Percentiles rank a stretch among this genome's conserved stretches.
Evolutionary conservation across 2,888 invertebrate genomes (phyloP).

Genomic region (Drosophila stalkeri): DNA sequence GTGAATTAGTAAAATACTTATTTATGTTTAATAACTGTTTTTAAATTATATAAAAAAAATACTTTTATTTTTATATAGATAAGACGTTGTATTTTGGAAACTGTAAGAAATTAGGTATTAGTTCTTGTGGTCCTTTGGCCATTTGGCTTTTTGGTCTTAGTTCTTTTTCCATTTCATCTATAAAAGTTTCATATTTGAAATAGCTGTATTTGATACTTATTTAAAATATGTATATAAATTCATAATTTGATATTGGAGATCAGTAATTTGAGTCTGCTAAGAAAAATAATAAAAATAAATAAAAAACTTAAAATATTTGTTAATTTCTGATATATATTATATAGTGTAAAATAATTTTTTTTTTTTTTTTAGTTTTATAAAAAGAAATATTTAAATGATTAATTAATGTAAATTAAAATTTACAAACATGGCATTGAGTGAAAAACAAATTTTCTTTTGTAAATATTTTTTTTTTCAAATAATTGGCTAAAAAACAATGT

Average conservation of each 20-base stretch:
- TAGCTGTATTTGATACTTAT: not conserved
- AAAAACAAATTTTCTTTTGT: too few species aligned
- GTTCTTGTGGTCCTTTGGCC: not conserved
- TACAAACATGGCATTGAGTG: too few species aligned
- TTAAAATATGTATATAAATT: slow-evolving; percentile 1
- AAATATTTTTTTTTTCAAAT: too few species aligned
- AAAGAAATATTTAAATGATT: too few species aligned
- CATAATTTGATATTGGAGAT: not conserved
- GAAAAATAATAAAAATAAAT: too few species aligned
- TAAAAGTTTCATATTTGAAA: not conserved
- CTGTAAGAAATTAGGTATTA: not conserved
- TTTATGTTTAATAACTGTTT: not conserved
- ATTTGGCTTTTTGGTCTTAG: not conserved
- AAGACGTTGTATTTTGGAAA: not conserved
- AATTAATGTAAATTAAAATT: too few species aligned
- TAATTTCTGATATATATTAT: too few species aligned
- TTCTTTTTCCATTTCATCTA: not conserved
- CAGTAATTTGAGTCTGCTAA: not conserved
- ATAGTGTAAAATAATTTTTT: too few species aligned
- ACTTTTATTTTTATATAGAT: not conserved
- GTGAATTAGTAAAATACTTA: not conserved
- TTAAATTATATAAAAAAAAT: not conserved
- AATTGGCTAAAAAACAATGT: too few species aligned
- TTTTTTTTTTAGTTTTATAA: too few species aligned
- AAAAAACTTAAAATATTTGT: too few species aligned